Base-by-base conservation (phyloP, 2,797 vertebrate species). In the Anomalospiza imberbis region DNA sequence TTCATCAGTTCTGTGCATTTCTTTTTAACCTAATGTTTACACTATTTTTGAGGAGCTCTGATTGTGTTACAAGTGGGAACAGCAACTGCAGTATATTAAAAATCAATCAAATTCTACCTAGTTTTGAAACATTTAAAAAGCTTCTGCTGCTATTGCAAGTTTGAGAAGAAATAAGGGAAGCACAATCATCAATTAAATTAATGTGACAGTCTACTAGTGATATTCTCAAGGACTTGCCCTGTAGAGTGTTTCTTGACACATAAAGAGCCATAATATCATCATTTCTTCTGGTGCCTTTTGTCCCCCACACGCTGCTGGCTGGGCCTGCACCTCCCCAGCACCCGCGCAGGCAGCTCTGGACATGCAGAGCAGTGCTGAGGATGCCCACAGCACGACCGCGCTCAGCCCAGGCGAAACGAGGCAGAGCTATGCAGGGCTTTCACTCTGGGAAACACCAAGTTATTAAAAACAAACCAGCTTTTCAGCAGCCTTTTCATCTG, bases 301-400 rank as follows among this genome's bases (percentile, higher is more conserved):
- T n/a, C 22, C 5, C 7, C 13, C n/a, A 28, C 21, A 26, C 0
- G 0, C 50, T 48, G 45, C 57, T 51, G 61, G 45, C 5, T 3
- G 12, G 17, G 45, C 26, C 25, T 36, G 13, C 54, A 28, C 31
- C 17, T 58, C 6, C 21, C 25, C 58, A 13, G 0, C 0, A 50
- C 25, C 42, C 34, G 5, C 1, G 17, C 61, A 45, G 70, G 0
- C 20, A 87, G 26, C 57, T 36, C 1, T 0, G 0, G 40, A 15
- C 13, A 15, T 24, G 17, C 67, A 55, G 51, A 58, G 48, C 47
- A 20, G 24, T 1, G 14, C 6, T 42, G 17, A 28, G 66, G 48
- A 11, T n/a, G 31, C 15, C n/a, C 4, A 3, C 7, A 60, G 24
- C 19, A 38, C 32, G 71, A 7, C 36, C 5, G 0, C 32, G 50